Conservation (phyloP, 2,797 vertebrate species). For the Phataginus tricuspis region DNA sequence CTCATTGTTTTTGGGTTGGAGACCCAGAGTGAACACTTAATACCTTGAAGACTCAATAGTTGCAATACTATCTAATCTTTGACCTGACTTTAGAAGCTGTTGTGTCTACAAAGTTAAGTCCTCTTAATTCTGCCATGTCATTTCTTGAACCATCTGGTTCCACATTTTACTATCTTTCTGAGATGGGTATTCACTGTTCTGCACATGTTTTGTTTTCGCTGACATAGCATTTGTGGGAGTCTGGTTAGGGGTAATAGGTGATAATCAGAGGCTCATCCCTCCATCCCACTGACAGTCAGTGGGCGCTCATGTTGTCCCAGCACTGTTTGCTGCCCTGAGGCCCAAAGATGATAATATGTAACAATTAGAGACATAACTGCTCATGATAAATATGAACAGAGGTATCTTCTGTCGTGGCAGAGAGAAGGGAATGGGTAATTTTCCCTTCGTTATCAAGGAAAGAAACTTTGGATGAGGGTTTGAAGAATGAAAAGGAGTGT, state of each 20-base stretch:
- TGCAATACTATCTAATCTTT: not conserved
- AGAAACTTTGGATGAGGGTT: not conserved
- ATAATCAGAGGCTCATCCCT: not conserved
- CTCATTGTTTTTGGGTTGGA: not conserved
- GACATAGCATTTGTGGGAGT: not conserved
- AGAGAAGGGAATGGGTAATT: not conserved
- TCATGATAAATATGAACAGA: not conserved
- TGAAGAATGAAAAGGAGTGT: not conserved
- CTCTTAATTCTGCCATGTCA: not conserved
- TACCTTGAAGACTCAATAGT: not conserved
- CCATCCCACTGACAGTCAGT: not conserved
- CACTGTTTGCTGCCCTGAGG: not conserved
- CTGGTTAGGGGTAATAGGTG: not conserved
- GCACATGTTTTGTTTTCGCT: not conserved
- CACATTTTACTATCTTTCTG: not conserved
- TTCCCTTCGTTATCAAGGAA: not conserved
- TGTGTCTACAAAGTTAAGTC: not conserved
- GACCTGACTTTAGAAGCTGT: not conserved
- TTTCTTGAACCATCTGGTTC: not conserved
- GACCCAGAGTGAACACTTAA: not conserved
- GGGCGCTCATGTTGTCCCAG: not conserved
- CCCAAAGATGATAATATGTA: not conserved
- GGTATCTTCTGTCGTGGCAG: not conserved
- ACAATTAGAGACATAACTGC: not conserved
- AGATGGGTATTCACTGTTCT: rapidly evolving